These are phyloP conservation scores for Oreotrochilus melanogaster DNA, from an alignment of 2,113 vertebrate species.

Conservation along the genomic window DNA sequence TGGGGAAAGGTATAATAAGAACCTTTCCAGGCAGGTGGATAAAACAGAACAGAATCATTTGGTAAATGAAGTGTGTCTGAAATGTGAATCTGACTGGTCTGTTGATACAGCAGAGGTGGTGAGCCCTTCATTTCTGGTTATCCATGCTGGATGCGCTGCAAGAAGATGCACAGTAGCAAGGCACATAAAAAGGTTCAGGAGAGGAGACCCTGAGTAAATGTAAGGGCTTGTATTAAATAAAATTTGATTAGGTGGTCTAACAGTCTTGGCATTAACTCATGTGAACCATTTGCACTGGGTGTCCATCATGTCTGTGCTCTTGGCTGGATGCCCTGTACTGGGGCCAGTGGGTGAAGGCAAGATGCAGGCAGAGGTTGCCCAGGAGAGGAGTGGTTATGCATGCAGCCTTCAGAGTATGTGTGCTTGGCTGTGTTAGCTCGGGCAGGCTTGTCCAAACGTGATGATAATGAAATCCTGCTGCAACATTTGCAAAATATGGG, in stretches of 20 bases:
- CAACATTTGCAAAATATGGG: fast-evolving
- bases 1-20: background rate
- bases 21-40: background rate
- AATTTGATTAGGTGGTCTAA: background rate
- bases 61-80: background rate
- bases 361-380: fast-evolving
- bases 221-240: background rate
- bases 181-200: background rate
- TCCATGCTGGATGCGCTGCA: background rate
- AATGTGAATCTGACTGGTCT: fast-evolving
- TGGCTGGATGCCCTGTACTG: fast-evolving
- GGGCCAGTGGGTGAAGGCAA: fast-evolving
- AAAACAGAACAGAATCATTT: background rate
- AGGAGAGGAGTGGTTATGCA: fast-evolving
- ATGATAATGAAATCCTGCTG: fast-evolving
- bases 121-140: background rate
- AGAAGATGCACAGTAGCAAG: background rate
- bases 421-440: background rate
- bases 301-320: background rate
- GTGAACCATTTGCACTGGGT: background rate
- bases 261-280: background rate
- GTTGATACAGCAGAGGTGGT: background rate
- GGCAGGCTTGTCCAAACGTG: background rate
- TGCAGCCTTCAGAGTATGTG: fast-evolving
- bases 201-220: background rate